Base-by-base conservation (phyloP, 2,797 vertebrate species). In the Vultur gryphus region DNA sequence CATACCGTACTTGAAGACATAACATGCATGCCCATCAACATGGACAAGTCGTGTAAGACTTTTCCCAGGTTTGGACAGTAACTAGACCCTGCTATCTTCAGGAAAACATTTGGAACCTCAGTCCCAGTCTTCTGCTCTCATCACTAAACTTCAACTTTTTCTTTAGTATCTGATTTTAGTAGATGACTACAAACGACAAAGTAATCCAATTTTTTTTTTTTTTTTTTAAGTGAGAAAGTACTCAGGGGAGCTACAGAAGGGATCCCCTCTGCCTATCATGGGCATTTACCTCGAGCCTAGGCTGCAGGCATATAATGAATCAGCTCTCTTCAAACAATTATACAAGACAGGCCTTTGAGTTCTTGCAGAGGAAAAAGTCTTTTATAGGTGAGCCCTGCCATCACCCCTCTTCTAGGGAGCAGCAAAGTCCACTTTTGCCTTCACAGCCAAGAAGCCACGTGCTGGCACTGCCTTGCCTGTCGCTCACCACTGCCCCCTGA, bases 231-330 rank as follows among this genome's bases (percentile, higher is more conserved):
- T 28, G 33, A 85, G 29, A 77, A 69, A 67, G 17, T 24, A 65
- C 37, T 7, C 10, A 39, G 20, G 14, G 11, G 57, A 64, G 20
- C 16, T 83, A n/a, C 23, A 61, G 28, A 62, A 77, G 14, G 25
- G 18, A 83, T 83, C 31, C 9, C 13, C 29, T 72, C 75, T 55
- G 41, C 19, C 18, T 67, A 11, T 15, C 41, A 44, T 0, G 0
- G 39, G 6, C 23, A 29, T 66, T 67, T 28, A 57, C 29, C 20
- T 64, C 0, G 0, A 87, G n/a, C 39, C 37, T 13, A 83, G 39
- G 28, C 43, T 73, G 18, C 55, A 70, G 28, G 28, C 13, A 3
- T 29, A 12, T 28, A 69, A 51, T 29, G 8, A 84, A 57, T 51
- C 35, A 62, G 14, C 25, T 51, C 29, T 70, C 28, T 29, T 91